Percentiles rank a stretch among this genome's conserved stretches.
Conservation (phyloP, 37 sponge, comb jelly and placozoan species). For the Trichoplax adhaerens region DNA sequence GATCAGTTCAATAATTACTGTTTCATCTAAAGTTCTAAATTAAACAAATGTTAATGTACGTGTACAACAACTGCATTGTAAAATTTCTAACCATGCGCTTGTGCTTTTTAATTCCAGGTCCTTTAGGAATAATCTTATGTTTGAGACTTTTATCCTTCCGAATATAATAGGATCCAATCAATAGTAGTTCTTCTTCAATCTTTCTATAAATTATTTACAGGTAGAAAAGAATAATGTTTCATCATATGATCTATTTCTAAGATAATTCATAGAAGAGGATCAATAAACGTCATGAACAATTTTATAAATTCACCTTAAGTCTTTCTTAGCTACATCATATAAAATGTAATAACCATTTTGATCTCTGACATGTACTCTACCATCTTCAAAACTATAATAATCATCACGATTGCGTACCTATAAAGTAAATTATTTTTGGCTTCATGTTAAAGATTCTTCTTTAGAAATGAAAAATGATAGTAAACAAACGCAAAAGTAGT, state of each 20-base stretch:
- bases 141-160: not conserved
- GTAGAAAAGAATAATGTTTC: too few species aligned
- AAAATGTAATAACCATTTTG: conserved; percentile 22
- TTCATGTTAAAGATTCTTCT: too few species aligned
- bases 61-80: too few species aligned
- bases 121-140: too few species aligned
- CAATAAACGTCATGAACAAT: not conserved
- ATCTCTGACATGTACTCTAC: conserved; percentile 32
- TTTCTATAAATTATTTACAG: not conserved
- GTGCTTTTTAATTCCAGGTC: too few species aligned
- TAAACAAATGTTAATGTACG: too few species aligned
- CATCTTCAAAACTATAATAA: conserved; percentile 28
- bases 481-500: too few species aligned
- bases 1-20: too few species aligned
- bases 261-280: not conserved
- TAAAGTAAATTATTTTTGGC: not conserved
- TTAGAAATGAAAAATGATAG: too few species aligned
- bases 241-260: not conserved
- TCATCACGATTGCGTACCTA: conserved; percentile 62
- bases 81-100: too few species aligned
- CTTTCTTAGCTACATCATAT: conserved; percentile 37
- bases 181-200: conserved; percentile 35
- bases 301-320: conserved; percentile 10
- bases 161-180: conserved; percentile 37
- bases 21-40: too few species aligned